A percentile compares a stretch with the other conserved stretches of the same genome.
Conservation (phyloP, 2,888 invertebrate species). For the Drosophila yooni region DNA sequence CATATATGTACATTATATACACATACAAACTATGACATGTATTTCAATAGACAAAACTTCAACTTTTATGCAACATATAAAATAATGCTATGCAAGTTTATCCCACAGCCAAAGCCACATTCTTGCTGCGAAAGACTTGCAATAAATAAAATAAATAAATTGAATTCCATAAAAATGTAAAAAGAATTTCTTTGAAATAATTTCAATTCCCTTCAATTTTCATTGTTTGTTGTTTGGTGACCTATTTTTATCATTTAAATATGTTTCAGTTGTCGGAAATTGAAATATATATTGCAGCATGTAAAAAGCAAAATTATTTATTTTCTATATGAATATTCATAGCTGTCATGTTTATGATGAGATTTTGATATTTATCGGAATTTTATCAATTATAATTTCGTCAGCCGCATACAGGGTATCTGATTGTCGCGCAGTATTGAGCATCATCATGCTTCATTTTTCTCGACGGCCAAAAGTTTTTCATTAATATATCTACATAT, state of each 20-base stretch:
- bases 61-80: no score
- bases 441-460: slow-evolving; percentile 27
- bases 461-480: slow-evolving; percentile 66
- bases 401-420: not conserved
- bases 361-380: not conserved
- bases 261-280: not conserved
- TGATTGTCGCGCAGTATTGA: not conserved
- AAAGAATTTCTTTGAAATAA: not conserved
- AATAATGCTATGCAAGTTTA: not conserved
- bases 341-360: not conserved
- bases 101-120: not conserved
- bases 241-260: not conserved
- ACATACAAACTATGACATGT: not conserved
- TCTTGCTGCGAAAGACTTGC: not conserved
- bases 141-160: no score
- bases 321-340: not conserved
- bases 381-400: not conserved
- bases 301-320: not conserved
- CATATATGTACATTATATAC: not conserved
- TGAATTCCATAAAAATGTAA: not conserved
- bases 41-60: no score
- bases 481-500: not conserved
- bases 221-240: not conserved
- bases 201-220: not conserved
- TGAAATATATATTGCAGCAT: not conserved